phyloP scores from a whole-genome alignment of 2,113 vertebrate genomes.

The Myrmophylax atrothorax region DNA sequence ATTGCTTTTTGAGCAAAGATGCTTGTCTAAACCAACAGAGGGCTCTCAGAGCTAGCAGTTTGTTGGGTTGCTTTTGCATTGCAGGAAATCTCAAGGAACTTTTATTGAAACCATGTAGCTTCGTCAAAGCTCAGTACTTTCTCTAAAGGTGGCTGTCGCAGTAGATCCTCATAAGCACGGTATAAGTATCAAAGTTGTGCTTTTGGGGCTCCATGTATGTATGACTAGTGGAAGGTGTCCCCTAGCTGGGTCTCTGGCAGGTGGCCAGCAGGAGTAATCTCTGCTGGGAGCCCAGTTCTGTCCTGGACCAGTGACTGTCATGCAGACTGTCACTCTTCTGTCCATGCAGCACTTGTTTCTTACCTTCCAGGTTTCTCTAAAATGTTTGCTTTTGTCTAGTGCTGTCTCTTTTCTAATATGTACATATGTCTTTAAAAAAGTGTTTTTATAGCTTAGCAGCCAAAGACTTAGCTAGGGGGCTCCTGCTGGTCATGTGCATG shows the following conservation, averaged over 20 bases:
- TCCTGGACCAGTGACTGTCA: not conserved
- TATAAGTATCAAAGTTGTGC: not conserved
- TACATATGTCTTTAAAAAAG: constrained; percentile 21
- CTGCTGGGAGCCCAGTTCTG: not conserved
- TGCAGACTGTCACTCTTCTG: not conserved
- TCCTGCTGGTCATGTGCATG: constrained; percentile 55
- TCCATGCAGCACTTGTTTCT: not conserved
- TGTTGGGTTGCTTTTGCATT: not conserved
- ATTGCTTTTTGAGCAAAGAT: not conserved
- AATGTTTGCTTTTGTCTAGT: not conserved
- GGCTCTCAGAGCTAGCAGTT: not conserved
- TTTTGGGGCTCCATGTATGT: constrained; percentile 44
- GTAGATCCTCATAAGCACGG: not conserved
- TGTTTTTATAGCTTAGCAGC: constrained; percentile 55
- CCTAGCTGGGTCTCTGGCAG: constrained; percentile 50
- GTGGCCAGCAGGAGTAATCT: not conserved
- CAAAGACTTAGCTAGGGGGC: constrained; percentile 56
- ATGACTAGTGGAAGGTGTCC: constrained; percentile 17
- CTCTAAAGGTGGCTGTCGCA: constrained; percentile 54
- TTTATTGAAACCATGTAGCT: not conserved
- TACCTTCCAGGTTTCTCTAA: not conserved
- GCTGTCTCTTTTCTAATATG: constrained; percentile 19
- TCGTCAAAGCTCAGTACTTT: not conserved
- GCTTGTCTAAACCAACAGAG: not conserved
- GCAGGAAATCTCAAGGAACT: not conserved